A percentile compares a stretch with the other conserved stretches of the same genome.
Evolutionary conservation across 2,888 invertebrate species (phyloP).

Genomic region (Cataglyphis livida): DNA sequence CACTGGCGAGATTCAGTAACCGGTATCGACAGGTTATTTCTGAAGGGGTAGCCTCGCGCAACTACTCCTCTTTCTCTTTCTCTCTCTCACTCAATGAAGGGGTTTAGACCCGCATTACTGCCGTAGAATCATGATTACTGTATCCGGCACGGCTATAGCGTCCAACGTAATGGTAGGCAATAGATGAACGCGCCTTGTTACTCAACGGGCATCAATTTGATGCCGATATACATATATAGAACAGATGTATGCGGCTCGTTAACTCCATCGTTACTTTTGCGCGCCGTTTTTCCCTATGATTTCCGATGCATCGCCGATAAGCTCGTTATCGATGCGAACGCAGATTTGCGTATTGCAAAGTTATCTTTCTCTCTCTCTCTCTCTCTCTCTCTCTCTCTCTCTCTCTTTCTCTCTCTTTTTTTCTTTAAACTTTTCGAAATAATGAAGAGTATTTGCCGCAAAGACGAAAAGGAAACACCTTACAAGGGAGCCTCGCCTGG

Average conservation of each 20-base stretch:
- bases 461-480: conserved; percentile 11
- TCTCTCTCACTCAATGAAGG: conserved; percentile 58
- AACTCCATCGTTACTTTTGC: conserved; percentile 41
- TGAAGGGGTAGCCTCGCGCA: conserved; percentile 62
- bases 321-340: conserved; percentile 50
- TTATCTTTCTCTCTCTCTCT: too few relatives aligned
- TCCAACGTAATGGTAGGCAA: conserved; percentile 60
- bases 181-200: conserved; percentile 67
- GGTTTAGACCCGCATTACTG: conserved; percentile 67
- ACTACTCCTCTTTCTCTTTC: not conserved
- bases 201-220: conserved; percentile 58
- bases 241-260: conserved; percentile 27
- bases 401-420: not conserved
- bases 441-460: not conserved
- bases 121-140: conserved; percentile 66
- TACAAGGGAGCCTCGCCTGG: conserved; percentile 60
- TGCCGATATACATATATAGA: conserved; percentile 48
- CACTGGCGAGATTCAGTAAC: conserved; percentile 55
- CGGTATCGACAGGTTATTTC: conserved; percentile 68
- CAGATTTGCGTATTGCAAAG: conserved; percentile 39
- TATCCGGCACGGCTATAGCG: conserved; percentile 64
- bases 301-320: conserved; percentile 40
- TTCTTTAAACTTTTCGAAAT: conserved; percentile 14
- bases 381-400: too few relatives aligned
- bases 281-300: conserved; percentile 41